Base-by-base conservation (phyloP, 1,140 invertebrate species). In the Nasonia longicornis region DNA sequence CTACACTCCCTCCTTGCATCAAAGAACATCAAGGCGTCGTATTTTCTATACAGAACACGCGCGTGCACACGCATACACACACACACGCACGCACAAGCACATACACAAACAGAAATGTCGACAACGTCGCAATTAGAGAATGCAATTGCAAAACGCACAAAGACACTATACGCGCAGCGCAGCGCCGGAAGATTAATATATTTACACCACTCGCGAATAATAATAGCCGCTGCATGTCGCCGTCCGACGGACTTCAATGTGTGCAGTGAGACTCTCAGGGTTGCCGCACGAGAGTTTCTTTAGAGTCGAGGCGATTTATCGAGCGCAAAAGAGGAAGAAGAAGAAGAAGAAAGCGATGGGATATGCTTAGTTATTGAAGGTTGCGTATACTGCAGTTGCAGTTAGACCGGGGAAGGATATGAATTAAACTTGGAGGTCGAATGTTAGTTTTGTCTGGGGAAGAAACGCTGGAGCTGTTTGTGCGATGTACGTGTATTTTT, bases 181-280 rank as follows among this genome's bases (percentile, higher is more conserved):
- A 78, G 69, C 79, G 22, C 20, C 48, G 52, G 45, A 67, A 63
- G 80, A 81, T 81, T 81, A 77, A 81, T 77, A 81, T 81, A 81
- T 81, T 81, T 77, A 77, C 74, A 72, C 80, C 42, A 72, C 80
- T 58, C 31, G 70, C 7, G 67, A 77, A 81, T 81, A 81, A 81
- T 81, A 81, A 81, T 81, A 81, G 74, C 73, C 10, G 35, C 69
- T 11, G 69, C 69, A 20, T 31, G 69, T 67, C 69, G 69, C 35
- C 52, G 69, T 16, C 35, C 35, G 69, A 38, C 29, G 2, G 8
- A 3, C 69, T 71, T 42, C 38, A 26, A 42, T 42, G 35, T 29
- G 63, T 45, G 73, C 29, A 22, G 22, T 22, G 38, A 48, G 74
- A 77, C 29, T 77, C 48, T 71, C 77, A 79, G 26, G n/a, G 69